Conservation (phyloP, 2,797 vertebrate species). For the Ataeniobius toweri region DNA sequence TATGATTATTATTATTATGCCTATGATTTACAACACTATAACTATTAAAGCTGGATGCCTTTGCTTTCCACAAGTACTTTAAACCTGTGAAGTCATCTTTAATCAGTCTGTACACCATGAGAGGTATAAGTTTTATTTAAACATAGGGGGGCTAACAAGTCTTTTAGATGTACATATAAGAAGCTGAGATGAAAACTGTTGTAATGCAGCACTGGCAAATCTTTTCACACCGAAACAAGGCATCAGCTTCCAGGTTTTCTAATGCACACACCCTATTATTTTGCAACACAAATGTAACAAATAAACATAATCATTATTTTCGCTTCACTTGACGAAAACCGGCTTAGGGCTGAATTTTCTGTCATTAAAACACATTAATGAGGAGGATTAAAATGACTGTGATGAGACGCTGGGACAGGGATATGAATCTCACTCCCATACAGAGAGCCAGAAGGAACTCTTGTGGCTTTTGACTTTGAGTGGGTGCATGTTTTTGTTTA, state of each 20-base stretch:
- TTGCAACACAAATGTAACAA: slow-evolving; percentile 48
- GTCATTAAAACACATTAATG: slow-evolving; percentile 72
- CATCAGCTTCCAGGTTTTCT: slow-evolving; percentile 6
- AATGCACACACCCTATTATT: slow-evolving; percentile 21
- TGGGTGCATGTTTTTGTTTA: slow-evolving; percentile 53
- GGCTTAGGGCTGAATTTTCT: slow-evolving; percentile 49
- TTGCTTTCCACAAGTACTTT: not conserved
- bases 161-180: slow-evolving; percentile 17
- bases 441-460: slow-evolving; percentile 54
- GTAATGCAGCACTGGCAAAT: slow-evolving; percentile 4
- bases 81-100: not conserved
- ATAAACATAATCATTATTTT: slow-evolving; percentile 61
- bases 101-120: slow-evolving; percentile 1
- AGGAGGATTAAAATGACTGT: slow-evolving; percentile 64
- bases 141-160: slow-evolving; percentile 4
- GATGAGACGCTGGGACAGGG: slow-evolving; percentile 48
- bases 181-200: slow-evolving; percentile 4
- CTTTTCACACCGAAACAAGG: slow-evolving; percentile 31
- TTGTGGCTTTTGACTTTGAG: slow-evolving; percentile 46
- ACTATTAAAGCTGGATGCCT: not conserved
- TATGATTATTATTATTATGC: not conserved
- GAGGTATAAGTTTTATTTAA: slow-evolving; percentile 22
- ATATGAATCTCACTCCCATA: slow-evolving; percentile 55
- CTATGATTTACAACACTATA: not conserved
- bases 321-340: slow-evolving; percentile 53